phyloP scores from a whole-genome alignment of 2,888 invertebrate species.

The Ophion costatus region DNA sequence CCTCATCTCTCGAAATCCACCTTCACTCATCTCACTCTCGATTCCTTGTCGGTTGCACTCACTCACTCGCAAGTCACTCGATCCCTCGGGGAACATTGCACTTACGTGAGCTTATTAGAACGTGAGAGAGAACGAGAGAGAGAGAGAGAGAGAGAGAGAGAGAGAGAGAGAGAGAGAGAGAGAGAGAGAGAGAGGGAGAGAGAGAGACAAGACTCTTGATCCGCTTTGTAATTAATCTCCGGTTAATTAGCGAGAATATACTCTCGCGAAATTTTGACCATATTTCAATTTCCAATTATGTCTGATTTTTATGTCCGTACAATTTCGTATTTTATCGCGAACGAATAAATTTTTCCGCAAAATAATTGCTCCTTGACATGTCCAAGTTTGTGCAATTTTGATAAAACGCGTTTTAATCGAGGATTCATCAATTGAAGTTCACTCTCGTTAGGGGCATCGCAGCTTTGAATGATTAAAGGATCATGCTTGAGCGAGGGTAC shows the following conservation, averaged over 20 bases:
- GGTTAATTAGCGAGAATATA: conserved; percentile 47
- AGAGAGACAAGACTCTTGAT: not conserved
- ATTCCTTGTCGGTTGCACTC: conserved; percentile 17
- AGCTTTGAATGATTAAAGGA: conserved; percentile 23
- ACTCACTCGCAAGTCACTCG: conserved; percentile 19
- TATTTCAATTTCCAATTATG: conserved; percentile 24
- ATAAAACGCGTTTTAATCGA: not conserved
- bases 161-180: not conserved
- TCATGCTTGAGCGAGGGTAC: conserved; percentile 1
- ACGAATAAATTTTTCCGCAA: no score
- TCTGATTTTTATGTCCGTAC: not conserved
- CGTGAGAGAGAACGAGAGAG: not conserved
- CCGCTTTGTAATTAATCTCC: conserved; percentile 48
- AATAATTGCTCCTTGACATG: not conserved
- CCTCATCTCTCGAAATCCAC: conserved; percentile 58
- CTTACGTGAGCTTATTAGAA: conserved; percentile 12
- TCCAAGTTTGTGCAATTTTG: not conserved
- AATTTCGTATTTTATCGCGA: not conserved
- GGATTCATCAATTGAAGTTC: conserved; percentile 8
- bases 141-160: not conserved
- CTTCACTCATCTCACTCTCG: conserved; percentile 25
- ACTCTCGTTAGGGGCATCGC: conserved; percentile 9
- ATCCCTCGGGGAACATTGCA: conserved; percentile 10
- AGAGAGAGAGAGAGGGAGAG: no score
- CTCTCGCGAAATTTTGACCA: conserved; percentile 14